Evolutionary conservation across 2,888 invertebrate species (phyloP).

Genomic region (Hofmannophila pseudospretella): DNA sequence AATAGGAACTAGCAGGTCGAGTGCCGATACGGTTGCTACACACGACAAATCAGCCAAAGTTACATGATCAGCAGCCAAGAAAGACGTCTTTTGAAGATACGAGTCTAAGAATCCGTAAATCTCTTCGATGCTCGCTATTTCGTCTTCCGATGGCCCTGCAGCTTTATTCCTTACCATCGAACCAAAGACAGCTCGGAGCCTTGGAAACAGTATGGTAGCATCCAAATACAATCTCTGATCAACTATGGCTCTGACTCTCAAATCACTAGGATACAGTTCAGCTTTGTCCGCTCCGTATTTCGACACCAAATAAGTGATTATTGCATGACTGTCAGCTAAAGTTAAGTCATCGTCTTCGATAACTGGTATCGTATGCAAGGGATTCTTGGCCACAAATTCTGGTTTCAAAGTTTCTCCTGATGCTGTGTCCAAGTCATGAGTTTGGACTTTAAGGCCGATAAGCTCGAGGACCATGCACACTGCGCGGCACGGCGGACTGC

Average conservation of each 20-base stretch:
- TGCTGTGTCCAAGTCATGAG: constrained; percentile 21
- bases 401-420: constrained; percentile 25
- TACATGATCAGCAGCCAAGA: constrained; percentile 27
- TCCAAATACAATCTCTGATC: constrained; percentile 37
- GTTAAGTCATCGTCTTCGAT: constrained; percentile 41
- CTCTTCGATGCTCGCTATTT: constrained; percentile 22
- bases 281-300: constrained; percentile 39
- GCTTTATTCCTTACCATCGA: constrained; percentile 16
- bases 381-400: constrained; percentile 38
- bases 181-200: constrained; percentile 13
- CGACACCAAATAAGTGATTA: constrained; percentile 37
- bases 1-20: constrained; percentile 28
- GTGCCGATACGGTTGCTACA: constrained; percentile 28
- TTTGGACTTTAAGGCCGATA: constrained; percentile 28
- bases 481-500: constrained; percentile 33
- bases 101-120: constrained; percentile 34
- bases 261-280: constrained; percentile 33
- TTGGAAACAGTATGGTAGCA: constrained; percentile 26
- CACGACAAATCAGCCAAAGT: constrained; percentile 40
- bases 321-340: constrained; percentile 40
- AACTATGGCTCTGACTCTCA: constrained; percentile 28
- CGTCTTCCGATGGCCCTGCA: constrained; percentile 16
- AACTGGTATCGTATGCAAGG: constrained; percentile 33
- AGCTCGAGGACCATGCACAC: constrained; percentile 33
- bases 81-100: constrained; percentile 30